Base-by-base conservation (phyloP, 2,113 vertebrate species). In the Electrona antarctica region DNA sequence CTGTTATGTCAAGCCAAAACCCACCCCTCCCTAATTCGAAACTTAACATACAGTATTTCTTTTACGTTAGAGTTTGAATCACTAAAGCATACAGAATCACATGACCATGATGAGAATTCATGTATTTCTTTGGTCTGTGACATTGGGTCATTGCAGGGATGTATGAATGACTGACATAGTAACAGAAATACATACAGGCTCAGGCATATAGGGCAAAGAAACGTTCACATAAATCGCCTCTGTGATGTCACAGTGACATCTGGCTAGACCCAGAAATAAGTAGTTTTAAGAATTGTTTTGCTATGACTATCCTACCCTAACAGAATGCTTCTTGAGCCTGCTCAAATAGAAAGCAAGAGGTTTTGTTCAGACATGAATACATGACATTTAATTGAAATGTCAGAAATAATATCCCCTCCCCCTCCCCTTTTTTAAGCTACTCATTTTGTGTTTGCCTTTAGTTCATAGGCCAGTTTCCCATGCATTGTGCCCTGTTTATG, bases 381-480 rank as follows among this genome's bases (percentile, higher is more conserved):
- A 41, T 41, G 33, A 60, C 29, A 76, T 71, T 81, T 78, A 60
- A 82, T 70, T 58, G 65, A 82, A 82, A 84, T 82, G 70, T 73
- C 60, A 54, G 78, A 60, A 2, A 4, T 66, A 83, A 77, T 65
- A 78, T 78, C 48, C 66, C 28, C 59, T 29, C 59, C 4, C 9
- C 9, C 21, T 21, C 21, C 21, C 21, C 21, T 2, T 61, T 81
- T 84, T 79, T 59, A 69, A 73, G 33, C 77, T 60, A 50, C 63
- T 70, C 67, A 82, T 79, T 64, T 5, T 7, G 54, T 75, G 69
- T 56, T 48, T 80, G 60, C 67, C 28, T 69, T 87, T 77, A 67
- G 46, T 68, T 82, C 76, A 82, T 67, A 78, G 47, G 29, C 13
- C 64, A 64, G 51, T 77, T 74, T 80, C 74, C 74, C 33, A 64